Evolutionary conservation across 2,888 invertebrate species (phyloP).

Genomic region (Dasypogon diadema): DNA sequence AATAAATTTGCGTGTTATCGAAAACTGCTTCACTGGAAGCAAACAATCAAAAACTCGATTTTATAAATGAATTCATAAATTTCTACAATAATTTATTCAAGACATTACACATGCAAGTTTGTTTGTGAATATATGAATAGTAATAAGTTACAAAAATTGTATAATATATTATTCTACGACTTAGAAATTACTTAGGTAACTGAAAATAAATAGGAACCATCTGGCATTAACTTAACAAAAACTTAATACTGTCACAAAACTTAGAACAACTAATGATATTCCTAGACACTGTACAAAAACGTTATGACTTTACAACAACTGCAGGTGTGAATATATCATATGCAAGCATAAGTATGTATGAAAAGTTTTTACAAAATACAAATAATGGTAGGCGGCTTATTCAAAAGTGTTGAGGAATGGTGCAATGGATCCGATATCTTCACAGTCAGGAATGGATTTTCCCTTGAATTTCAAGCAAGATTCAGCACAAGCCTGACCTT

Average conservation of each 20-base stretch:
- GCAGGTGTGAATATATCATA: neutral
- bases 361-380: neutral
- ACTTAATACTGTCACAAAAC: neutral
- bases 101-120: neutral
- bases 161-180: neutral
- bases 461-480: conserved; percentile 86
- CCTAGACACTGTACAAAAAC: neutral
- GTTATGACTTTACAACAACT: neutral
- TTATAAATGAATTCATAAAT: neutral
- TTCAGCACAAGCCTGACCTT: conserved; percentile 87
- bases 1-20: neutral
- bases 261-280: neutral
- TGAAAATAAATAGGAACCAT: conserved; percentile 31
- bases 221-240: neutral
- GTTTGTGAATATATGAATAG: conserved; percentile 33
- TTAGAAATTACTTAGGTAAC: neutral
- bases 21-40: too few relatives aligned
- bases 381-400: conserved; percentile 71
- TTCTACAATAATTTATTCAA: conserved; percentile 15
- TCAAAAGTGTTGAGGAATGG: conserved; percentile 79
- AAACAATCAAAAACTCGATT: conserved; percentile 18
- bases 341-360: neutral
- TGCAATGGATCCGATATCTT: conserved; percentile 83
- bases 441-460: conserved; percentile 87
- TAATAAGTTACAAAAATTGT: conserved; percentile 16